Evolutionary conservation across 2,888 invertebrate species (phyloP).

Genomic region (Athalia cordata): DNA sequence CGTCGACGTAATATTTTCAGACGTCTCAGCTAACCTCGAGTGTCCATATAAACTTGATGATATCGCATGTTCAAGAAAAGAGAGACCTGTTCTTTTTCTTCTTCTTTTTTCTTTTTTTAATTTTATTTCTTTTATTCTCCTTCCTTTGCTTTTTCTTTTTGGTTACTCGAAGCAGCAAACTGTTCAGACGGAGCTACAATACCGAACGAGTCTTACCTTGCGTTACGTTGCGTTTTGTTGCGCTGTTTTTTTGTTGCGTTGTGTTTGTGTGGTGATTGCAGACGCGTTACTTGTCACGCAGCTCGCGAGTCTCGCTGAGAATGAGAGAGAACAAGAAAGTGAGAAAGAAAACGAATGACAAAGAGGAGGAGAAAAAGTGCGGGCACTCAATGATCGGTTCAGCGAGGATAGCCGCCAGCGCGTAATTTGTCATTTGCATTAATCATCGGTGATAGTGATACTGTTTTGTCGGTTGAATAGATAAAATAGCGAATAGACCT

Average conservation of each 20-base stretch:
- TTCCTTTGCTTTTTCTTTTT: neutral
- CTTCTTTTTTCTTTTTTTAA: too few species aligned
- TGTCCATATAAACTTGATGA: slow-evolving; percentile 16
- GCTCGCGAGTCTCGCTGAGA: slow-evolving; percentile 11
- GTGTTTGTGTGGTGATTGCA: neutral
- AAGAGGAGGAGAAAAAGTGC: neutral
- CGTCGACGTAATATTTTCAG: neutral
- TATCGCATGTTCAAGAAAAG: neutral
- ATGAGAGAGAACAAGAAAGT: slow-evolving; percentile 15
- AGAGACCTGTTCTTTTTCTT: neutral
- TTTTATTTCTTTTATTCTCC: neutral
- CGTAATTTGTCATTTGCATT: slow-evolving; percentile 33
- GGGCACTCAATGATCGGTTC: neutral
- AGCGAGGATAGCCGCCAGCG: neutral
- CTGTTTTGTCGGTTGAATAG: too few species aligned
- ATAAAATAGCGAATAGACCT: too few species aligned
- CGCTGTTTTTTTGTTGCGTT: slow-evolving; percentile 1
- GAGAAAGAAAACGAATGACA: neutral
- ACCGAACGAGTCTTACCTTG: slow-evolving; percentile 15
- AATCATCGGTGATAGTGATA: neutral
- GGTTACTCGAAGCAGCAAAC: neutral
- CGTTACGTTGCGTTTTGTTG: slow-evolving; percentile 7
- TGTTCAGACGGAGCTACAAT: neutral
- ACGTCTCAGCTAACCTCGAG: neutral
- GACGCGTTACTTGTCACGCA: neutral